Base-by-base conservation (phyloP, 2,888 invertebrate species). In the Drosophila neotestacea region DNA sequence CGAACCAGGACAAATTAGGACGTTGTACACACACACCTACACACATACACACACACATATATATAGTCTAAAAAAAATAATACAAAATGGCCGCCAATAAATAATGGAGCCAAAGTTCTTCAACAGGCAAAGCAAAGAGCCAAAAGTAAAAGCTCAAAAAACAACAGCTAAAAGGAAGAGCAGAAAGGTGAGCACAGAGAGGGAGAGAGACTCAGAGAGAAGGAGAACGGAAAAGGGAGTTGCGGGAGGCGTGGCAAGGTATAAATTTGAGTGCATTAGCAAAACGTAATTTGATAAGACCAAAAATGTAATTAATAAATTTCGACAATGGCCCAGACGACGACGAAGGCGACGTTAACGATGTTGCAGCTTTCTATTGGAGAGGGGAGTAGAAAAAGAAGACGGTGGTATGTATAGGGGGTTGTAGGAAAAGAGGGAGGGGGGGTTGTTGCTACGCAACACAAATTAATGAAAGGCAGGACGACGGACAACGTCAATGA, bases 271-370 rank as follows among this genome's bases (percentile, higher is more conserved):
- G 87, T 89, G 89, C 90, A 90, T 91, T 91, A 91, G 83, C 85
- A 81, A 79, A 83, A 85, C 90, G 89, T 91, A 91, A 91, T 91
- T 91, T 90, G 91, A 91, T 91, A 90, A 90, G 89, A 88, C 81
- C 89, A 85, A 90, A 79, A 86, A 91, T 82, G 90, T 91, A 91
- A 91, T 91, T 91, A 91, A 91, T 91, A 91, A 90, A 90, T 90
- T 91, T 91, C 91, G 88, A 75, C 85, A 75, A 66, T 65, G 83
- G 71, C 63, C 46, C 46, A 55, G 65, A 54, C 60, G 32, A 32
- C 32, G 32, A 7, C 32, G 32, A 32, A 30, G 52, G 44, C 56
- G 44, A 56, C 34, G 56, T 36, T 58, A 58, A 58, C 56, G 46
- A 58, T 58, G 56, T 56, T 56, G 44, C 56, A 38, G 36, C 51